phyloP scores from a whole-genome alignment of 2,113 vertebrate species.

The Rhineura floridana region DNA sequence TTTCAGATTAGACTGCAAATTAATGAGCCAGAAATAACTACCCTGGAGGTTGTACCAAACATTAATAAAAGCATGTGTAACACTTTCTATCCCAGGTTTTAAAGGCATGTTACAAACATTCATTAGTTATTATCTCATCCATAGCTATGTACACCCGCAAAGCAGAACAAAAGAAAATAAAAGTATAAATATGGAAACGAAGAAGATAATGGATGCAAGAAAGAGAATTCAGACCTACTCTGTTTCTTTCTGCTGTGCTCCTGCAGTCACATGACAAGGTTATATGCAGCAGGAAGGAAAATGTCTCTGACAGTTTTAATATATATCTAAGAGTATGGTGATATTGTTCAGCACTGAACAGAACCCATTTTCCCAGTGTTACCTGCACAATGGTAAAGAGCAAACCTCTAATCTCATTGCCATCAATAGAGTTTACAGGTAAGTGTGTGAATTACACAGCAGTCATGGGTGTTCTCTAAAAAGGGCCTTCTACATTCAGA shows the following conservation, averaged over 20 bases:
- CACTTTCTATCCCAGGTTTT: constrained; percentile 31
- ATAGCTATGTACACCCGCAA: not conserved
- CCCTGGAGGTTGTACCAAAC: constrained; percentile 30
- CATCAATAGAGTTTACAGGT: not conserved
- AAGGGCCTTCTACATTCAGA: not conserved
- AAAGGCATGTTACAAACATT: constrained; percentile 41
- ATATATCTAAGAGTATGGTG: not conserved
- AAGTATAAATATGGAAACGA: not conserved
- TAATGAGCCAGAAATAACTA: constrained; percentile 9
- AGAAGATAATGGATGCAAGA: not conserved
- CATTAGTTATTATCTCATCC: constrained; percentile 35
- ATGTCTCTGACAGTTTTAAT: not conserved
- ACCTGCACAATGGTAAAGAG: not conserved
- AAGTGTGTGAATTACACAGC: not conserved
- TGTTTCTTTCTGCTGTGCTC: not conserved
- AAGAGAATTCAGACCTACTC: rapidly evolving
- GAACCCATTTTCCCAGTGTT: not conserved
- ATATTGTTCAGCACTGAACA: not conserved
- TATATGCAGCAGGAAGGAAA: not conserved
- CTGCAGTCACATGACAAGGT: not conserved
- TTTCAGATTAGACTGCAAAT: constrained; percentile 50
- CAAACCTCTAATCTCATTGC: not conserved
- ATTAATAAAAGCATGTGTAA: constrained; percentile 8
- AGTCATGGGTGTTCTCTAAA: not conserved
- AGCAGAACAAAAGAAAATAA: constrained; percentile 39